A percentile compares a stretch with the other conserved stretches of the same genome.
These are phyloP conservation scores for Engystomops pustulosus DNA, from an alignment of 2,113 vertebrate genomes.

Conservation along the genomic window DNA sequence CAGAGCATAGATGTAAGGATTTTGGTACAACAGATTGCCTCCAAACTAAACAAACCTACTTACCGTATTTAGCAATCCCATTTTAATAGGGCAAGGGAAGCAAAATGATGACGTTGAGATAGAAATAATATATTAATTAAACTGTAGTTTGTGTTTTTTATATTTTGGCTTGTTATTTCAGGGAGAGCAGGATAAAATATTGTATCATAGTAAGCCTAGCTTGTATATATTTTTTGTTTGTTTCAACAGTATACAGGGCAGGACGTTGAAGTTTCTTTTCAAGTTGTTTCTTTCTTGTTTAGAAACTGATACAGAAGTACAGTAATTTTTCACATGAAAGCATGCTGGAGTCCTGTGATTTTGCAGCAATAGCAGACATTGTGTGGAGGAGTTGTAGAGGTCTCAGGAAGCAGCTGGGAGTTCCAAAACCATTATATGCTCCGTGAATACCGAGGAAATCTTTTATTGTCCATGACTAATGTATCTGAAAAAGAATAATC, in stretches of 20 bases:
- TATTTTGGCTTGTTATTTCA: no score
- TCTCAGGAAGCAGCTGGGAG: constrained; percentile 27
- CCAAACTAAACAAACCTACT: no score
- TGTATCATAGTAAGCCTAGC: background rate
- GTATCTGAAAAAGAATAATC: no score
- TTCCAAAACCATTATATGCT: constrained; percentile 6
- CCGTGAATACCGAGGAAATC: background rate
- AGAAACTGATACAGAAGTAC: background rate
- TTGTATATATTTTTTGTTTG: background rate
- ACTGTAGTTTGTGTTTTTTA: no score
- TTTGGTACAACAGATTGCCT: no score
- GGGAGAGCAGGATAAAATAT: background rate
- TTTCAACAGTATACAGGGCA: background rate
- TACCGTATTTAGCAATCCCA: no score
- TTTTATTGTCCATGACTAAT: background rate
- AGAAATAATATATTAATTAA: no score
- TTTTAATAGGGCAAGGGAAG: no score
- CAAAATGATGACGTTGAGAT: no score
- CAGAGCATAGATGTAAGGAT: no score
- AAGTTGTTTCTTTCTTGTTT: background rate
- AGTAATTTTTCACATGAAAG: background rate
- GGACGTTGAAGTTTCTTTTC: no score
- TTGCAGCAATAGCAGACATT: background rate
- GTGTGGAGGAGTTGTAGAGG: constrained; percentile 15
- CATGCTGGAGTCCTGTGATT: background rate